phyloP scores from a whole-genome alignment of 2,113 vertebrate species.

The Nyctereutes procyonoides region DNA sequence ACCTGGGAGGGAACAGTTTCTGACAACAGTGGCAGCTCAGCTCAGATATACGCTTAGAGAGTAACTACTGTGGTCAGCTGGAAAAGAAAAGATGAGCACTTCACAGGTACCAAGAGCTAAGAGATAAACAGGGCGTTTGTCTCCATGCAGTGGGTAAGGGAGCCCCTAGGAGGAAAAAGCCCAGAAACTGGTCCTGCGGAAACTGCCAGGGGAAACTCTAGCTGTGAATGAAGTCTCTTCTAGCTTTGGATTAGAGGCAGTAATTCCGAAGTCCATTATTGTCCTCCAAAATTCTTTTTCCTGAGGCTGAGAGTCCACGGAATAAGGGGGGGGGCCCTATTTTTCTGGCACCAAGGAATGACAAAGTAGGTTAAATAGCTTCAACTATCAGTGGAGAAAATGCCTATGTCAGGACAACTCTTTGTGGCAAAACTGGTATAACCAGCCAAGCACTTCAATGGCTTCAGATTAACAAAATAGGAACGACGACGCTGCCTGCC shows the following conservation, averaged over 20 bases:
- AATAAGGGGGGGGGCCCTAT: background rate
- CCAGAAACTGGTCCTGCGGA: background rate
- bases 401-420: slow-evolving; percentile 76
- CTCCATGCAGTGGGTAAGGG: background rate
- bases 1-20: background rate
- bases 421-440: slow-evolving; percentile 81
- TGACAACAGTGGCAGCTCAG: background rate
- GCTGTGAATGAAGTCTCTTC: background rate
- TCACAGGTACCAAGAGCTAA: background rate
- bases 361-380: slow-evolving; percentile 77
- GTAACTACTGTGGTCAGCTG: background rate
- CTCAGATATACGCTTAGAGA: background rate
- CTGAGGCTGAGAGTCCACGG: background rate
- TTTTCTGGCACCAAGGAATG: slow-evolving; percentile 41
- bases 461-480: slow-evolving; percentile 62
- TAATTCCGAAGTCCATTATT: background rate
- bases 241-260: background rate
- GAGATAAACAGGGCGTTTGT: background rate
- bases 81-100: background rate
- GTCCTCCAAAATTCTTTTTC: background rate
- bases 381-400: slow-evolving; percentile 82
- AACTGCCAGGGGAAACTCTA: background rate
- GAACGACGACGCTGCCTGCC: background rate
- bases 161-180: background rate
- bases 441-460: slow-evolving; percentile 36